Evolutionary conservation across 1,140 invertebrate species (phyloP).

Genomic region (Atta colombica): DNA sequence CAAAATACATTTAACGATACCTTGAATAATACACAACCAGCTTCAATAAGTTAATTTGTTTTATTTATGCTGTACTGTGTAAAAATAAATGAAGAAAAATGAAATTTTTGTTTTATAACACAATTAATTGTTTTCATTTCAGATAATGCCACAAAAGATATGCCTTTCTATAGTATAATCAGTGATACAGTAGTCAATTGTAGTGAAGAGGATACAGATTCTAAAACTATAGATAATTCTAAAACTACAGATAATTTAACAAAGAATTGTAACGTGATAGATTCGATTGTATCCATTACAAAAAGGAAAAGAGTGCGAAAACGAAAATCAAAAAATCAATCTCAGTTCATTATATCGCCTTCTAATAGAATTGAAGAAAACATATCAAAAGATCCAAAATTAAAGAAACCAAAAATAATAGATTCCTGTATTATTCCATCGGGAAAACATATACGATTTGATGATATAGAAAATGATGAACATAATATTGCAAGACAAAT

Average conservation of each 20-base stretch:
- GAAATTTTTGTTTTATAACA: neutral
- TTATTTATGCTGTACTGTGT: neutral
- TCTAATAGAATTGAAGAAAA: neutral
- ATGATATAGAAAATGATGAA: conserved; percentile 49
- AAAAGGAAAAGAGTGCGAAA: conserved; percentile 74
- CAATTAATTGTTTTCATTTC: conserved; percentile 22
- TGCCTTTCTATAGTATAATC: conserved; percentile 64
- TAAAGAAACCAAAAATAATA: conserved; percentile 73
- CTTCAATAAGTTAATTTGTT: conserved; percentile 33
- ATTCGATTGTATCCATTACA: conserved; percentile 2
- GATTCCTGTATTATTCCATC: conserved; percentile 66
- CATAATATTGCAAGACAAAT: conserved; percentile 41
- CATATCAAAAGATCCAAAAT: conserved; percentile 64
- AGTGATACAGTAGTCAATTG: conserved; percentile 28
- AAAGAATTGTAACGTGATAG: conserved; percentile 42
- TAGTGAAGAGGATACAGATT: conserved; percentile 53
- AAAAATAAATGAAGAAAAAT: neutral
- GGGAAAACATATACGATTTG: conserved; percentile 78
- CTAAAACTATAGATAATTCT: conserved; percentile 59
- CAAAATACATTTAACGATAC: neutral
- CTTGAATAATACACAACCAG: conserved; percentile 1
- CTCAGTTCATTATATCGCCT: neutral
- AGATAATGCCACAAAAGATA: conserved; percentile 55
- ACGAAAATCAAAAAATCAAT: conserved; percentile 57
- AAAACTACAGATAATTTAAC: conserved; percentile 62